Evolutionary conservation across 1,140 invertebrate species (phyloP).

Genomic region (Drosophila oshimai): DNA sequence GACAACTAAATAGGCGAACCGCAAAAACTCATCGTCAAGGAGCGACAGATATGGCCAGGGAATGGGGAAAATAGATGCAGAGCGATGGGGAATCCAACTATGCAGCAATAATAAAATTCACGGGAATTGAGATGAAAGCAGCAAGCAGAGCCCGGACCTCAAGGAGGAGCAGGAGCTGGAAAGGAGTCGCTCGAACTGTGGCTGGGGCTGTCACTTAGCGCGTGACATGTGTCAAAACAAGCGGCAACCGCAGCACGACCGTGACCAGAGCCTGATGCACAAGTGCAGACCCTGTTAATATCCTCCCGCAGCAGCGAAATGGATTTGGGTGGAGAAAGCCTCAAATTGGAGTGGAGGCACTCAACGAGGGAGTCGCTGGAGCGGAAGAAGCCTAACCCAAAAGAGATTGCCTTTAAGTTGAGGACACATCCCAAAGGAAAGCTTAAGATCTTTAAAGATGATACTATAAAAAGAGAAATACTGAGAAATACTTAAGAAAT

Average conservation of each 20-base stretch:
- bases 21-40: slow-evolving; percentile 59
- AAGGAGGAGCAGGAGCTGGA: background rate
- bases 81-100: slow-evolving; percentile 27
- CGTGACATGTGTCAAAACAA: slow-evolving; percentile 64
- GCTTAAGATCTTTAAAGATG: background rate
- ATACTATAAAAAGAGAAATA: background rate
- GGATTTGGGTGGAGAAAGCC: slow-evolving; percentile 2
- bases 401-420: slow-evolving; percentile 28
- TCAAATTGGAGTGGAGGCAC: background rate
- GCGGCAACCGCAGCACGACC: slow-evolving; percentile 37
- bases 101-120: slow-evolving; percentile 74
- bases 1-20: slow-evolving; percentile 61
- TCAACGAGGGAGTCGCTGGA: background rate
- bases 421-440: background rate
- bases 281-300: slow-evolving; percentile 36
- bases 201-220: slow-evolving; percentile 58
- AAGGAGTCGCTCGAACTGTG: slow-evolving; percentile 32
- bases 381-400: background rate
- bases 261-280: slow-evolving; percentile 29
- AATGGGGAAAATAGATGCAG: background rate
- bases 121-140: slow-evolving; percentile 66
- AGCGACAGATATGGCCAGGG: slow-evolving; percentile 30
- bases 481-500: background rate
- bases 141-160: background rate
- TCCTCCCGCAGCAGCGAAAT: slow-evolving; percentile 10